Evolutionary conservation across 2,113 vertebrate species (phyloP).

Genomic region (Xerus inauris): DNA sequence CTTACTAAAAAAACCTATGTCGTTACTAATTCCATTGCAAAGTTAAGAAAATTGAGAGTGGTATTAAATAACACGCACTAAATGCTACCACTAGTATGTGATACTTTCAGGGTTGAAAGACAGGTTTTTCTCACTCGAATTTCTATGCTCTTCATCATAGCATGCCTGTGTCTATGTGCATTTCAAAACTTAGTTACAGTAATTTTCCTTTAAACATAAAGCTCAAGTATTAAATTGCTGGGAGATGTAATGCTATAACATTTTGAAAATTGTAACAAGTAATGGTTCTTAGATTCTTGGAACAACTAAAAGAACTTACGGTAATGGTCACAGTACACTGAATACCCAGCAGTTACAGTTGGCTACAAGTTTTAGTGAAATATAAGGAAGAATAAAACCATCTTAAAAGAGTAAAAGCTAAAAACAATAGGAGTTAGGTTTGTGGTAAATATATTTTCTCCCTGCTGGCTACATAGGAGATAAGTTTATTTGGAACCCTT

Average conservation of each 20-base stretch:
- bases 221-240: neutral
- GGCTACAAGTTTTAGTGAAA: neutral
- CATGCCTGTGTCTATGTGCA: neutral
- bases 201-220: slow-evolving; percentile 42
- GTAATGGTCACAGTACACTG: neutral
- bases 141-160: neutral
- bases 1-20: neutral
- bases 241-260: neutral
- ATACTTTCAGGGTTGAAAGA: neutral
- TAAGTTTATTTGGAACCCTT: neutral
- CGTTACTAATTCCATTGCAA: neutral
- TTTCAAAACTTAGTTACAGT: neutral
- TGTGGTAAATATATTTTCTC: neutral
- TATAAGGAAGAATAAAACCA: neutral
- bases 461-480: neutral
- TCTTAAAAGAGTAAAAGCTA: neutral
- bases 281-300: neutral
- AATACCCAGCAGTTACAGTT: neutral
- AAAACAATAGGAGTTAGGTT: neutral
- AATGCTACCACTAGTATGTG: neutral
- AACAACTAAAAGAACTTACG: slow-evolving; percentile 5
- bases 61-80: neutral
- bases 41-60: slow-evolving; percentile 14
- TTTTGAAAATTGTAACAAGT: slow-evolving; percentile 33
- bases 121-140: neutral